Conservation (phyloP, 2,797 vertebrate species). For the Coccyzus lansbergi region DNA sequence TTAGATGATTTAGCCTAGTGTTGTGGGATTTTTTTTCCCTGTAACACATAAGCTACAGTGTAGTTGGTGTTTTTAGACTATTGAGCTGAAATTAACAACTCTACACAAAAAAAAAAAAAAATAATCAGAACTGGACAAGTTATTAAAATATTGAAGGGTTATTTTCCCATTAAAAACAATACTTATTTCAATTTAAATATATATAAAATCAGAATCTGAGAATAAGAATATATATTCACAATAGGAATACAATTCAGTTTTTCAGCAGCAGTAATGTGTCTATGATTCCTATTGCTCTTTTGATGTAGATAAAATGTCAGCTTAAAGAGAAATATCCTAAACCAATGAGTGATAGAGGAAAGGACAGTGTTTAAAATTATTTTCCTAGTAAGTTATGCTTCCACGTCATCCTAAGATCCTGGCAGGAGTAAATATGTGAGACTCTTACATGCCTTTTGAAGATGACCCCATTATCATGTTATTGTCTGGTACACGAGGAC, state of each 20-base stretch:
- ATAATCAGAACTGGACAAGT: neutral
- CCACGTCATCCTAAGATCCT: neutral
- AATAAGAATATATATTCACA: neutral
- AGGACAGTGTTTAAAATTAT: neutral
- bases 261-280: neutral
- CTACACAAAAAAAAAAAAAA: neutral
- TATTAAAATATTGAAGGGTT: neutral
- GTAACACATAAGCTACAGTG: neutral
- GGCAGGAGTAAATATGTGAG: neutral
- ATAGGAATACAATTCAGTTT: neutral
- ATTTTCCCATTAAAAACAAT: neutral
- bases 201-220: neutral
- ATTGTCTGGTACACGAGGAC: neutral
- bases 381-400: neutral
- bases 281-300: neutral
- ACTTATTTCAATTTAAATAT: neutral
- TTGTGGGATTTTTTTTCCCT: neutral
- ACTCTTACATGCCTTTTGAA: neutral
- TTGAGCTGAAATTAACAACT: neutral
- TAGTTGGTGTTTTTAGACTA: neutral
- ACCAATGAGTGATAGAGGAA: neutral
- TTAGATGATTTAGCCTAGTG: conserved; percentile 53
- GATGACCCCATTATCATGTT: accelerated
- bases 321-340: neutral
- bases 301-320: neutral